Conservation (phyloP, 2,797 vertebrate genomes). For the Caiman crocodilus region DNA sequence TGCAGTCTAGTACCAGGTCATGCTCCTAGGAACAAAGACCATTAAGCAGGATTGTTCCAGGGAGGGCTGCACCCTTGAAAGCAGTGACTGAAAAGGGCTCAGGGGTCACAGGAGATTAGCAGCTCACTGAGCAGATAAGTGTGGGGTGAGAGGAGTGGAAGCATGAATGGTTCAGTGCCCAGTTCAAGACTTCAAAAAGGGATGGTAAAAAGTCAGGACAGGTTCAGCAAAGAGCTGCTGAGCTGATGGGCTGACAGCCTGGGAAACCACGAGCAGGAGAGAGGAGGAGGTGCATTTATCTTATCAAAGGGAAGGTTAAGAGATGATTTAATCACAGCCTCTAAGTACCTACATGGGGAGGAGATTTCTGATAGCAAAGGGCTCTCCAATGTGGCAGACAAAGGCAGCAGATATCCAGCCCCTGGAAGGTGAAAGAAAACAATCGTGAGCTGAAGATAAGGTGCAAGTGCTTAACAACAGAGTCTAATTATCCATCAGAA, state of each 20-base stretch:
- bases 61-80: neutral
- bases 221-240: neutral
- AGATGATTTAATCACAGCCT: neutral
- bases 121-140: neutral
- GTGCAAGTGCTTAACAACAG: neutral
- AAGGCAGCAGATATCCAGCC: neutral
- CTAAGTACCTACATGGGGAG: accelerated
- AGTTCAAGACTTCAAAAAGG: accelerated
- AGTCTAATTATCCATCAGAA: neutral
- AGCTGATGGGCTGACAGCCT: accelerated
- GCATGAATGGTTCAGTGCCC: neutral
- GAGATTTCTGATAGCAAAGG: neutral
- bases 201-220: neutral
- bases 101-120: neutral
- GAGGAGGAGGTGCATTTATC: neutral
- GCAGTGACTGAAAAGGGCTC: neutral
- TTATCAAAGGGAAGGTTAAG: accelerated
- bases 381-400: accelerated
- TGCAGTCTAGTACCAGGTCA: neutral
- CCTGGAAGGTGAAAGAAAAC: neutral
- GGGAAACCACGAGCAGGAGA: accelerated
- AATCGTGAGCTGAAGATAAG: accelerated
- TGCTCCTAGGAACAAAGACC: neutral
- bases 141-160: accelerated
- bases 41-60: accelerated